phyloP scores from a whole-genome alignment of 2,888 invertebrate species.

The Apamea crenata region DNA sequence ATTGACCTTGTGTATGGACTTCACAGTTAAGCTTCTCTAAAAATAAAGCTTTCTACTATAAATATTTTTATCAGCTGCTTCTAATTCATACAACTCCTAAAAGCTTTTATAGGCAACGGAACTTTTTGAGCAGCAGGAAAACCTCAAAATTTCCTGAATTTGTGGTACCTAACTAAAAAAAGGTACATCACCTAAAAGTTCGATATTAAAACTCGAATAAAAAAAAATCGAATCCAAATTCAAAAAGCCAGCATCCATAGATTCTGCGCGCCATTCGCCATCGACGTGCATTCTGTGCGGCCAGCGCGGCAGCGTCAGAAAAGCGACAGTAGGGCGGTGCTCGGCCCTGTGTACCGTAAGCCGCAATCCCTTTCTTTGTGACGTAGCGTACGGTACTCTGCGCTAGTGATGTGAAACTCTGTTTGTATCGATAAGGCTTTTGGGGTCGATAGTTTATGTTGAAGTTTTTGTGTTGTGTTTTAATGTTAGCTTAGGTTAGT shows the following conservation, averaged over 20 bases:
- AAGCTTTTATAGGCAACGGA: neutral
- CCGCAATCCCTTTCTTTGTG: conserved; percentile 89
- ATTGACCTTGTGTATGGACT: conserved; percentile 24
- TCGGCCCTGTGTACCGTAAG: conserved; percentile 83
- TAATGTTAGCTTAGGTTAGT: conserved; percentile 5
- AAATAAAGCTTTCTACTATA: neutral
- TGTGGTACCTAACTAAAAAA: neutral
- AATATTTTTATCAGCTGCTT: neutral
- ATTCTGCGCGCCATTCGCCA: conserved; percentile 44
- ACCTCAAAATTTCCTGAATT: no score
- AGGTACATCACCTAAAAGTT: neutral
- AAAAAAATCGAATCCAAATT: conserved; percentile 11
- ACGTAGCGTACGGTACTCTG: conserved; percentile 87
- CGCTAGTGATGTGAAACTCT: conserved; percentile 75
- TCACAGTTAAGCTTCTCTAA: neutral
- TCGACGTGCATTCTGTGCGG: conserved; percentile 50
- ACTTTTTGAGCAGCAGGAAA: neutral
- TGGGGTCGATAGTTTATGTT: conserved; percentile 49
- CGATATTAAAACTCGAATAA: neutral
- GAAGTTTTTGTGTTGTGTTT: neutral
- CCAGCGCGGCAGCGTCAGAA: conserved; percentile 70
- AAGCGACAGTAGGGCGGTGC: conserved; percentile 86
- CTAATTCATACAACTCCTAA: neutral
- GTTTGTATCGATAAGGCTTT: conserved; percentile 63
- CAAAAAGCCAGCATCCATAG: conserved; percentile 15